A percentile compares a stretch with the other conserved stretches of the same genome.
These are phyloP conservation scores for Enteromius afrohamiltoni DNA, from an alignment of 2,797 vertebrate species.

Conservation along the genomic window DNA sequence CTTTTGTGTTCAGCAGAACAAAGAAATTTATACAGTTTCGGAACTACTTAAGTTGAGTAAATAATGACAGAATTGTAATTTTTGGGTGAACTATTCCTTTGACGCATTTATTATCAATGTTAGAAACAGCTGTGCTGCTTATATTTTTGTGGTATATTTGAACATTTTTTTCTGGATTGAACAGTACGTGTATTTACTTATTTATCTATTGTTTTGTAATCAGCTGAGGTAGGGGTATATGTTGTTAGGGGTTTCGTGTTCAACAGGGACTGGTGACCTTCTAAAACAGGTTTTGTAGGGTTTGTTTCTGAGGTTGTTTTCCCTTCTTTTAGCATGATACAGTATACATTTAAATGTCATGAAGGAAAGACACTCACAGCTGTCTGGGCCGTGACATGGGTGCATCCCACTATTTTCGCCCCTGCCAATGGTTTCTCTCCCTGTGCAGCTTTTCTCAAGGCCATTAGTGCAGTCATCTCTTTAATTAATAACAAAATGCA, in stretches of 20 bases:
- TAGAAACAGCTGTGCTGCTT: not conserved
- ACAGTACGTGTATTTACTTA: not conserved
- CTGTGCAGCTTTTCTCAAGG: constrained; percentile 88
- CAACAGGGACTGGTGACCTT: not conserved
- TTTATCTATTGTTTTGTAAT: not conserved
- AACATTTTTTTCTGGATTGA: not conserved
- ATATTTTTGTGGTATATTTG: not conserved
- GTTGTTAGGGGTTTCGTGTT: not conserved
- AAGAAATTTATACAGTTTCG: too few relatives aligned
- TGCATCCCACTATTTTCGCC: constrained; percentile 93
- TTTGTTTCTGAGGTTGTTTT: not conserved
- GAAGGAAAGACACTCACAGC: constrained; percentile 79
- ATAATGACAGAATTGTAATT: too few relatives aligned
- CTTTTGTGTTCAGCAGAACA: too few relatives aligned
- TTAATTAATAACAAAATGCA: constrained; percentile 39
- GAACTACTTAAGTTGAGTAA: too few relatives aligned
- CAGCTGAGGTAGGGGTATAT: not conserved
- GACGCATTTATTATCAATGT: not conserved
- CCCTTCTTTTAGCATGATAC: not conserved
- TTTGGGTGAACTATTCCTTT: too few relatives aligned
- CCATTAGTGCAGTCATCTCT: constrained; percentile 95
- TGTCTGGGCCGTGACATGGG: constrained; percentile 92
- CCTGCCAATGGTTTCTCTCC: constrained; percentile 90
- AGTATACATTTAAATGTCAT: not conserved
- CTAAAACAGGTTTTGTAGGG: constrained; percentile 1